Conservation (phyloP, 2,113 vertebrate genomes). For the Larimichthys polyactis region DNA sequence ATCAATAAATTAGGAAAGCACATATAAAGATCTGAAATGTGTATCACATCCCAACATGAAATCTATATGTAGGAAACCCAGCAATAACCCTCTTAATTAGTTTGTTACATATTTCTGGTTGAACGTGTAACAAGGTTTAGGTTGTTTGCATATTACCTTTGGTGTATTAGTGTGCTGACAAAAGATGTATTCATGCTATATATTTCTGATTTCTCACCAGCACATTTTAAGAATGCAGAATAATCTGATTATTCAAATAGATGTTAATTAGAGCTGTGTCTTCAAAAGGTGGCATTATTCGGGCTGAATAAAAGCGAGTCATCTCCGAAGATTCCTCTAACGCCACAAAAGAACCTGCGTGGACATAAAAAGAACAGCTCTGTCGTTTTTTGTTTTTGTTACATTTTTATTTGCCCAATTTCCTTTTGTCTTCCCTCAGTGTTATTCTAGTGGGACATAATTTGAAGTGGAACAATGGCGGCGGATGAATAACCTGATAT, state of each 20-base stretch:
- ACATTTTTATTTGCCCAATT: constrained; percentile 58
- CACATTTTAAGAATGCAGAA: constrained; percentile 31
- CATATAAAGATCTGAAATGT: background rate
- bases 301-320: constrained; percentile 48
- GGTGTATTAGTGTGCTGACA: constrained; percentile 41
- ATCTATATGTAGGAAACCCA: background rate
- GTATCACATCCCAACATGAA: background rate
- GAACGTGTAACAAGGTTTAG: background rate
- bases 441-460: constrained; percentile 57
- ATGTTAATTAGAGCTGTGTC: constrained; percentile 77
- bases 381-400: constrained; percentile 49
- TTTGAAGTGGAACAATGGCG: constrained; percentile 68
- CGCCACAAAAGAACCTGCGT: constrained; percentile 48
- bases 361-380: constrained; percentile 61
- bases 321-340: constrained; percentile 58
- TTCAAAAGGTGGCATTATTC: constrained; percentile 55
- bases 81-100: constrained; percentile 47
- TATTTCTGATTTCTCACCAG: constrained; percentile 28
- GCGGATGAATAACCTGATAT: constrained; percentile 65
- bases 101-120: constrained; percentile 17
- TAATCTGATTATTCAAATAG: constrained; percentile 81
- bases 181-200: constrained; percentile 32
- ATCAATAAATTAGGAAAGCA: background rate
- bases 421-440: constrained; percentile 54
- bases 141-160: constrained; percentile 40